Base-by-base conservation (phyloP, 2,888 invertebrate species). In the Epinotia brunnichana region DNA sequence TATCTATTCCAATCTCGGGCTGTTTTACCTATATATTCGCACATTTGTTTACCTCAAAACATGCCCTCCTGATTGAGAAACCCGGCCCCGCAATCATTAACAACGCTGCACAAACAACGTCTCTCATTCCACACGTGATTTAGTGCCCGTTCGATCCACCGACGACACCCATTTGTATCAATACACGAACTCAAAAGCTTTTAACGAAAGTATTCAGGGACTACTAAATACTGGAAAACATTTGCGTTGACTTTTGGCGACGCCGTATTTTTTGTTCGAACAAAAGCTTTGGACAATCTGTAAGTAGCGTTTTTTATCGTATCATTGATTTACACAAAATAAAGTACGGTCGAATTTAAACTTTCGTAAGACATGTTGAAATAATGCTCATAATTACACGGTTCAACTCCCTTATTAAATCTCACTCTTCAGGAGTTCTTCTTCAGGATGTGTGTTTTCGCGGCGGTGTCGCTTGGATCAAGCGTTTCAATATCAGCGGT, bases 121-220 rank as follows among this genome's bases (percentile, higher is more conserved):
- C 35, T 48, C 67, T 62, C 59, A 51, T 19, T 39, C 61, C 54
- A 7, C 81, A 63, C 81, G 83, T 90, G 91, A 92, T 91, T 89
- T 88, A 92, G 90, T 79, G 80, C 74, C 76, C 80, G 86, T 85
- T 87, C 88, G 83, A 89, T 85, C 75, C 80, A 74, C 77, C 80
- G 86, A 84, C 89, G 80, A 80, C 78, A 79, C 80, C 85, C 90
- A 88, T 92, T 92, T 90, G 86, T 92, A 89, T 92, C 91, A 91
- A 92, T 92, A 85, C 81, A 82, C 79, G 80, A 69, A 74, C 79
- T 80, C 79, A 91, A 91, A 91, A 89, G 85, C 90, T 90, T 90
- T 91, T 89, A 90, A 83, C 85, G 84, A 75, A 82, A 86, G 84
- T 87, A 87, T 86, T 86, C 83, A 84, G 82, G 83, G 80, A 76